phyloP scores from a whole-genome alignment of 2,113 vertebrate genomes.

The Ammodytes dubius region DNA sequence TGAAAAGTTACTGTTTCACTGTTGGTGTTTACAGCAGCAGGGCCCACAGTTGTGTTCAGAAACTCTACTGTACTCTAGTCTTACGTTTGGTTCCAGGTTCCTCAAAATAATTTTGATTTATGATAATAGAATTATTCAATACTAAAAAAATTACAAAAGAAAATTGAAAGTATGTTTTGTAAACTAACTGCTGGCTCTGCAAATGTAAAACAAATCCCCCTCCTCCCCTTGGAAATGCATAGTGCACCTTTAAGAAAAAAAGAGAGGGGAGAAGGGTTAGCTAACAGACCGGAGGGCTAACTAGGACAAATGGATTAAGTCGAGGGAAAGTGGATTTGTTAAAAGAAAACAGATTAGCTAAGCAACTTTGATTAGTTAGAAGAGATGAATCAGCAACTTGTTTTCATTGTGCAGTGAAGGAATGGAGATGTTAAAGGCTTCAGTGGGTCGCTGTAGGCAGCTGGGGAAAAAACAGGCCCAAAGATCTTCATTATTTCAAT shows the following conservation, averaged over 20 bases:
- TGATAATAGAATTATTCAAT: no score
- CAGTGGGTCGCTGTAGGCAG: conserved; percentile 53
- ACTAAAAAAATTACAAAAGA: no score
- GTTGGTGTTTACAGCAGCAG: no score
- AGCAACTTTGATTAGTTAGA: conserved; percentile 82
- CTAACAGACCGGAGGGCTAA: conserved; percentile 74
- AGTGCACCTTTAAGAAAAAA: conserved; percentile 5
- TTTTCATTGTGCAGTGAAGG: conserved; percentile 64
- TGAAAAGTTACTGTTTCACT: no score
- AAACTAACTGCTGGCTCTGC: no score
- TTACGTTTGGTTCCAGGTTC: no score
- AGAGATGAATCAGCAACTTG: conserved; percentile 81
- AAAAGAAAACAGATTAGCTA: conserved; percentile 82
- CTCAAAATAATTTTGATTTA: no score
- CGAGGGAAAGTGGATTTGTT: conserved; percentile 80
- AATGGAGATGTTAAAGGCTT: conserved; percentile 71
- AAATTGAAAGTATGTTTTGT: no score
- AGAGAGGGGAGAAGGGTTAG: conserved; percentile 55
- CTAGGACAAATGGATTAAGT: conserved; percentile 83
- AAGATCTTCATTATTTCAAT: neutral
- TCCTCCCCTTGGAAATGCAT: no score
- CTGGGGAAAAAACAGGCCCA: conserved; percentile 33
- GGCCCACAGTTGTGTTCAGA: no score
- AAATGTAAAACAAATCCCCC: no score
- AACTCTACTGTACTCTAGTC: no score